Percentiles rank a stretch among this genome's conserved stretches.
Evolutionary conservation across 2,888 invertebrate genomes (phyloP).

Genomic region (Eupithecia abbreviata): DNA sequence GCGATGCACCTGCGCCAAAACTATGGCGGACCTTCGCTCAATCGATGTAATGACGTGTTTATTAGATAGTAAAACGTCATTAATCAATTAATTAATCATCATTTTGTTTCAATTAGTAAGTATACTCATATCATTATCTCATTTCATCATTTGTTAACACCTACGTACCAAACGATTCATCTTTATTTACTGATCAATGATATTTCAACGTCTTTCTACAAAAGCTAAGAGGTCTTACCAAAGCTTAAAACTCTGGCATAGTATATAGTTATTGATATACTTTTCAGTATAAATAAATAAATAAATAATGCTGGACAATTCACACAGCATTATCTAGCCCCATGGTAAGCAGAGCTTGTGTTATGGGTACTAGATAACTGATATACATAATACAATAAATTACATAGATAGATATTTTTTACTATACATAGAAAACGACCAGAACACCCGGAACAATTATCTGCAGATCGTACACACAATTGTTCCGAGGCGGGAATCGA

Average conservation of each 20-base stretch:
- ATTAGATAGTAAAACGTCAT: not conserved
- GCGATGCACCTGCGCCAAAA: no score
- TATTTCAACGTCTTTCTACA: not conserved
- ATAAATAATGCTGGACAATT: no score
- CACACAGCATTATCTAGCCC: no score
- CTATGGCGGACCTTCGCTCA: not conserved
- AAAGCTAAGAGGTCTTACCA: not conserved
- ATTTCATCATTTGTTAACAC: slow-evolving; percentile 32
- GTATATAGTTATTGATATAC: not conserved
- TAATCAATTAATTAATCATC: not conserved
- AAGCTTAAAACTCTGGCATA: not conserved
- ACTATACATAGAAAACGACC: no score
- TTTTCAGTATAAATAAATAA: no score
- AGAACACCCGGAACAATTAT: no score
- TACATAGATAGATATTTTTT: no score
- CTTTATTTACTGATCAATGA: slow-evolving; percentile 34
- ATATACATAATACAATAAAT: no score
- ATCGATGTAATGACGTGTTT: not conserved
- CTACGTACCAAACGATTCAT: slow-evolving; percentile 32
- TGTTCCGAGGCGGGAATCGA: no score
- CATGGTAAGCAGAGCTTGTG: no score
- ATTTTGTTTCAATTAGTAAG: slow-evolving; percentile 19
- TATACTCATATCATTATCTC: slow-evolving; percentile 24
- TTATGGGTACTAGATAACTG: no score
- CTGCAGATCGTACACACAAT: no score